Conservation (phyloP, 2,113 vertebrate genomes). For the Perognathus longimembris region DNA sequence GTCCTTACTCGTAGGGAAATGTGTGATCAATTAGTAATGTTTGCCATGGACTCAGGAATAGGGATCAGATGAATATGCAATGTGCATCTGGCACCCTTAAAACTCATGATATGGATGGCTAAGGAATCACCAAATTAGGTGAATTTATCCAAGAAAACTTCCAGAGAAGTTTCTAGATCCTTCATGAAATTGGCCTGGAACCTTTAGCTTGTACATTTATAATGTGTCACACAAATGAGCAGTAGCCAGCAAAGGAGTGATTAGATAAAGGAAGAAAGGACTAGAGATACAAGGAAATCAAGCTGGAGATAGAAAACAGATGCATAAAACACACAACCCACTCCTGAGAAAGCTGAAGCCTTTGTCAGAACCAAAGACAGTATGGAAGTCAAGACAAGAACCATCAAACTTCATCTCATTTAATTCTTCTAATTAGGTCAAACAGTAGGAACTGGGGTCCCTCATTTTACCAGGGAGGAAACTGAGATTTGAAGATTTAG, state of each 20-base stretch:
- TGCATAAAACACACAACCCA: not conserved
- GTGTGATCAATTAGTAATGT: not conserved
- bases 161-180: constrained; percentile 20
- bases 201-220: not conserved
- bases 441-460: not conserved
- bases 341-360: not conserved
- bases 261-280: not conserved
- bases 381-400: not conserved
- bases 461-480: not conserved
- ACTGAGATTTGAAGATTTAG: not conserved
- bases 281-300: not conserved
- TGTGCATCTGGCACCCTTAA: not conserved
- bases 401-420: not conserved
- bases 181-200: constrained; percentile 12
- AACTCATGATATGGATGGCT: not conserved
- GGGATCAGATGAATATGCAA: not conserved
- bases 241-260: not conserved
- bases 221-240: not conserved
- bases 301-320: not conserved
- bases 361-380: not conserved
- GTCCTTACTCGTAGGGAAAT: not conserved
- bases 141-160: constrained; percentile 20
- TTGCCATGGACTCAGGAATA: not conserved
- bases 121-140: constrained; percentile 11
- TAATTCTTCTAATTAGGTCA: not conserved